Base-by-base conservation (phyloP, 1,140 invertebrate species). In the Drosophila pseudoobscura region DNA sequence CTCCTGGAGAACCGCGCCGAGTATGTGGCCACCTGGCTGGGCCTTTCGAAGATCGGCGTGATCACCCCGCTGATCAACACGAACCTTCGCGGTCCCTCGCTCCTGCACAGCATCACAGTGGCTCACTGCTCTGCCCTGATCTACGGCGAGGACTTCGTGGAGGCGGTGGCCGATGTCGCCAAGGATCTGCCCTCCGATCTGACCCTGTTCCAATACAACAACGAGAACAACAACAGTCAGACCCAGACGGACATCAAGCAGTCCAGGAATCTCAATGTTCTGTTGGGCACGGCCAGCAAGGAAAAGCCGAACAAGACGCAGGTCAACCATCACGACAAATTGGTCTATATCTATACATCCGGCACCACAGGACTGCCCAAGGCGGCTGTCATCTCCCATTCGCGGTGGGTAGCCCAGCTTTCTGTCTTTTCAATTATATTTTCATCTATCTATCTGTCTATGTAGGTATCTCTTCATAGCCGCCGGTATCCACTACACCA, bases 11-110 rank as follows among this genome's bases (percentile, higher is more conserved):
- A 97, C 90, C 94, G 96, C 51, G 96, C 95, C 0, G 97, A 99
- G 92, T 98, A 95, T 87, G 94, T 98, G 43, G 95, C 94, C 59
- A 94, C 96, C 49, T 99, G 98, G 97, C 92, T 99, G 9, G 98
- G 97, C 22, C 93, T 99, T 70, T 95, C 96, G 11, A 98, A 98
- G 93, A 92, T 98, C 49, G 98, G 98, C 4, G 94, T 97, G 4
- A 95, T 98, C 9, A 95, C 95, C 2, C 96, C 98, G 0, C 93
- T 99, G 50, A 97, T 99, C 79, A 99, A 99, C 90, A 97, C 95
- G 65, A 99, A 99, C 92, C 93, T 98, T 43, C 94, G 95, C 62
- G 94, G 95, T 72, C 94, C 94, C 29, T 95, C 97, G 1, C 92
- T 99, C 29, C 84, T 95, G 45, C 98, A 99, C 92, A 98, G 96